These are phyloP conservation scores for Triops longicaudatus DNA, from an alignment of 1,140 invertebrate genomes.

Conservation along the genomic window DNA sequence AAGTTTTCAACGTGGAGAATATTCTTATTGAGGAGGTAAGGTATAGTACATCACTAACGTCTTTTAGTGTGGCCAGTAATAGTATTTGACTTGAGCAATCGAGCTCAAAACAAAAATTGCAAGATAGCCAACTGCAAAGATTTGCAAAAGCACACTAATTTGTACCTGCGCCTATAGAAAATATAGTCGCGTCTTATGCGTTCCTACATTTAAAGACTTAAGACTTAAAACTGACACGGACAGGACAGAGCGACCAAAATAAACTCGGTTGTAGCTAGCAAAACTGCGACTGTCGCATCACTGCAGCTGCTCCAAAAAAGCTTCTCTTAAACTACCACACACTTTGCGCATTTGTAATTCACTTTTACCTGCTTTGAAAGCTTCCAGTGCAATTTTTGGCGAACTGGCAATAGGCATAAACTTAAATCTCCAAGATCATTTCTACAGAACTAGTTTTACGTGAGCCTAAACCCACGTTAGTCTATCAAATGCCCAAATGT, in stretches of 20 bases:
- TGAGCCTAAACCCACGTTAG: background rate
- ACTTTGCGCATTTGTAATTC: background rate
- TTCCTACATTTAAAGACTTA: background rate
- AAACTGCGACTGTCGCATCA: slow-evolving; percentile 10
- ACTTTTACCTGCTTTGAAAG: background rate
- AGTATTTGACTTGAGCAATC: too few species aligned
- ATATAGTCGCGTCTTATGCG: background rate
- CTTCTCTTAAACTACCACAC: background rate
- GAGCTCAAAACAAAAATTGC: too few species aligned
- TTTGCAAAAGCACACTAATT: background rate
- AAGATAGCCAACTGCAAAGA: background rate
- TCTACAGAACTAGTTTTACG: too few species aligned
- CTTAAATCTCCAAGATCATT: too few species aligned
- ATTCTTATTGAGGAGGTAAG: background rate
- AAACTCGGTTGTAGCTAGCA: background rate
- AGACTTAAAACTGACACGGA: background rate
- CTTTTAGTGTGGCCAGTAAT: too few species aligned
- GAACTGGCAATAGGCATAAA: too few species aligned
- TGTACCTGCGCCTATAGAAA: too few species aligned
- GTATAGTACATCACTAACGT: too few species aligned
- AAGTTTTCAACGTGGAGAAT: background rate
- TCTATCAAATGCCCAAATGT: background rate
- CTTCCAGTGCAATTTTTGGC: too few species aligned
- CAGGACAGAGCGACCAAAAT: background rate
- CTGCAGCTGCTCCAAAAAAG: background rate